phyloP scores from a whole-genome alignment of 2,888 invertebrate species.

The Agrypnus murinus region DNA sequence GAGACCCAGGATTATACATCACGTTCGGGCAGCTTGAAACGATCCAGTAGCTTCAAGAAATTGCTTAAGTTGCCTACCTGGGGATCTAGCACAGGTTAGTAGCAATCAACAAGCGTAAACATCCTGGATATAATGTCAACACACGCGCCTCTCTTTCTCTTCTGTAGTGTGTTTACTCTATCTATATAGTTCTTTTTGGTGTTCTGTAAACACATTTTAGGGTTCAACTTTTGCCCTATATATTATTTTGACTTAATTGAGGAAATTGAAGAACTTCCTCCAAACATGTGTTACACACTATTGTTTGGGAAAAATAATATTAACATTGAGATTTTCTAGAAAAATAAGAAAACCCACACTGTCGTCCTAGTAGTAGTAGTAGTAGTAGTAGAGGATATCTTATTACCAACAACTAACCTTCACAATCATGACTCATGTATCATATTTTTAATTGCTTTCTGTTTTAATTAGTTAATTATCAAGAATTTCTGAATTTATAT shows the following conservation, averaged over 20 bases:
- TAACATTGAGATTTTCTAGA: too few species aligned
- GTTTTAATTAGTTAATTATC: conserved; percentile 6
- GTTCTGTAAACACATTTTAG: conserved; percentile 17
- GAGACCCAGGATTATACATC: conserved; percentile 66
- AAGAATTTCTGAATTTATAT: background rate
- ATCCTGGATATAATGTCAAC: conserved; percentile 20
- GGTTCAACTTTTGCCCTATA: conserved; percentile 8
- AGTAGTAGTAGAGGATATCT: too few species aligned
- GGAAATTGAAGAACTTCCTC: conserved; percentile 17
- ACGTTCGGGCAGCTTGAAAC: conserved; percentile 71
- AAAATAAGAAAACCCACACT: conserved; percentile 13
- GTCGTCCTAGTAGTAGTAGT: too few species aligned
- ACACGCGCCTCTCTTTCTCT: conserved; percentile 24
- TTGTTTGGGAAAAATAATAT: too few species aligned
- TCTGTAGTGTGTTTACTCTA: too few species aligned
- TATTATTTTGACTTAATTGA: conserved; percentile 23
- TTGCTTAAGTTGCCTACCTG: conserved; percentile 73
- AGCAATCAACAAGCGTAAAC: conserved; percentile 27
- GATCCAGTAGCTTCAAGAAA: conserved; percentile 75
- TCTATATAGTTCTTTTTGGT: conserved; percentile 23
- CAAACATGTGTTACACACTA: background rate
- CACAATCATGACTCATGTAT: conserved; percentile 18
- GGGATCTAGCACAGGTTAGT: conserved; percentile 63
- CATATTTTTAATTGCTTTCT: conserved; percentile 17
- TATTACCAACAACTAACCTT: too few species aligned